Evolutionary conservation across 2,888 invertebrate genomes (phyloP).

Genomic region (Drosophila macrothrix): DNA sequence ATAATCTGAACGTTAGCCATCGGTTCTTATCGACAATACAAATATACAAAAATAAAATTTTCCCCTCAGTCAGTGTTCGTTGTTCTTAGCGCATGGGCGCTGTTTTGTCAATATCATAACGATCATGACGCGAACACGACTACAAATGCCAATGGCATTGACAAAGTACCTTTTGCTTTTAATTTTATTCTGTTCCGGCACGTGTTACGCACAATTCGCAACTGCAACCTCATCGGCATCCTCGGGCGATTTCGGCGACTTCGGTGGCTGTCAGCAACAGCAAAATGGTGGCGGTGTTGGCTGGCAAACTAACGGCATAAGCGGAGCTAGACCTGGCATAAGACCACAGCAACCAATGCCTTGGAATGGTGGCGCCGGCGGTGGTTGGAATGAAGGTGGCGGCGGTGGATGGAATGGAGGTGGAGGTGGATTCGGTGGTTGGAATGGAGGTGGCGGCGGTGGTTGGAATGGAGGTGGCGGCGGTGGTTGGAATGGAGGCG

Average conservation of each 20-base stretch:
- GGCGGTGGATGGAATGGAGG: slow-evolving; percentile 12
- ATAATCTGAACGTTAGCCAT: slow-evolving; percentile 3
- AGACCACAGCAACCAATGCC: slow-evolving; percentile 4
- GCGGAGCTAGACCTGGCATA: slow-evolving; percentile 6
- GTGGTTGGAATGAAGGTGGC: slow-evolving; percentile 13
- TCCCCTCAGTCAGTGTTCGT: slow-evolving; percentile 60
- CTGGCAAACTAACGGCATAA: slow-evolving; percentile 3
- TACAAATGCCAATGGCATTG: slow-evolving; percentile 30
- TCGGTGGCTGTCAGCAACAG: slow-evolving; percentile 23
- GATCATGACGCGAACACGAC: slow-evolving; percentile 47
- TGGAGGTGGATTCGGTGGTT: neutral
- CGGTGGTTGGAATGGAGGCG: slow-evolving; percentile 13
- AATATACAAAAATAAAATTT: slow-evolving; percentile 3
- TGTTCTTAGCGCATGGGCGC: slow-evolving; percentile 49
- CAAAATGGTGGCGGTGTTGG: slow-evolving; percentile 6
- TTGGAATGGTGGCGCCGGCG: slow-evolving; percentile 14
- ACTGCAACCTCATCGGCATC: slow-evolving; percentile 51
- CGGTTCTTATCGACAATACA: slow-evolving; percentile 38
- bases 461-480: slow-evolving; percentile 15
- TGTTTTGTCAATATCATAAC: neutral
- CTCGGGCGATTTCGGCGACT: slow-evolving; percentile 36
- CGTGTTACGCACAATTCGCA: slow-evolving; percentile 49
- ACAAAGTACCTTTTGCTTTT: slow-evolving; percentile 11
- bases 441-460: slow-evolving; percentile 17
- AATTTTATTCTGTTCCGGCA: slow-evolving; percentile 6